Evolutionary conservation across 2,113 vertebrate genomes (phyloP).

Genomic region (Brachypodius melanocephalos): DNA sequence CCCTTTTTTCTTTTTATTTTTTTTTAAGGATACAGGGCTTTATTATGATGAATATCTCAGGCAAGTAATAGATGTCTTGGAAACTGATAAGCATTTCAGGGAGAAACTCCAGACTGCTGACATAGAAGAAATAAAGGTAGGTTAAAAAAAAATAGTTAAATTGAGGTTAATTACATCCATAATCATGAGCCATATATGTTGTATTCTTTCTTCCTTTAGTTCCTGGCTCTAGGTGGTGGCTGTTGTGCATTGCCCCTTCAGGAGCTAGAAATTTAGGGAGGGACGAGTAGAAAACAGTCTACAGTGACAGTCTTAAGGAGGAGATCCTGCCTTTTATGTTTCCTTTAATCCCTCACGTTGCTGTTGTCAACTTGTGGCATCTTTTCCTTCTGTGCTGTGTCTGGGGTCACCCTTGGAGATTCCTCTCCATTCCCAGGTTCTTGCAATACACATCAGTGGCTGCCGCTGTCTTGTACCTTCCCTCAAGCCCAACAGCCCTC

Average conservation of each 20-base stretch:
- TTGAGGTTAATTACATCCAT: not conserved
- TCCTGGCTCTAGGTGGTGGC: not conserved
- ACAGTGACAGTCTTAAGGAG: not conserved
- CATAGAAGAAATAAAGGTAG: constrained; percentile 98
- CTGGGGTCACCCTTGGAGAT: not conserved
- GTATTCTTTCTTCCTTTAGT: not conserved
- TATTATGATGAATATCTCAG: constrained; percentile 97
- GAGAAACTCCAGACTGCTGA: constrained; percentile 97
- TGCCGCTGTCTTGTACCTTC: not conserved
- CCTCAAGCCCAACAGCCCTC: not conserved
- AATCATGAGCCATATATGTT: not conserved
- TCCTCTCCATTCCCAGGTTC: not conserved
- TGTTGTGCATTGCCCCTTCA: not conserved
- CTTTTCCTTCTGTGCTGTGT: not conserved
- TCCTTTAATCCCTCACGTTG: not conserved
- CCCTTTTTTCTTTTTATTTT: not conserved
- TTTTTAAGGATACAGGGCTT: constrained; percentile 90
- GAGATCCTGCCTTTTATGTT: not conserved
- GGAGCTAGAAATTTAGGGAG: not conserved
- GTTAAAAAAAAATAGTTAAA: not conserved
- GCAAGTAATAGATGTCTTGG: constrained; percentile 97
- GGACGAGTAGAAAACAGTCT: not conserved
- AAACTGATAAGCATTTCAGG: constrained; percentile 96
- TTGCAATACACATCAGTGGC: not conserved
- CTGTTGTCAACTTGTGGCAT: not conserved